Conservation (phyloP, 2,888 invertebrate species). For the Drosophila pseudotalamancana region DNA sequence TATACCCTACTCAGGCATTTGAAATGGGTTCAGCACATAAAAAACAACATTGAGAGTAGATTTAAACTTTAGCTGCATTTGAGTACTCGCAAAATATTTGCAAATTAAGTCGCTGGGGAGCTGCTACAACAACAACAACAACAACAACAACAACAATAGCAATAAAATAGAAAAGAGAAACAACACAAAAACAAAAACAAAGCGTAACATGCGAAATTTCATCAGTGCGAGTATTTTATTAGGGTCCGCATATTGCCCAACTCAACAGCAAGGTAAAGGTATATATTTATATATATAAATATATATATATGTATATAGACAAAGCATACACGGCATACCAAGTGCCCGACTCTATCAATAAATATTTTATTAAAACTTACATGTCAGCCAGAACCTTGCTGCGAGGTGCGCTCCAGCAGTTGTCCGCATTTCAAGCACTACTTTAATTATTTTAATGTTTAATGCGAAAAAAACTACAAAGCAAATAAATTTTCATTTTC, state of each 20-base stretch:
- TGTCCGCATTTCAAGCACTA: not conserved
- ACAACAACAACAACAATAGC: too few species aligned
- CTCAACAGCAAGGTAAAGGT: not conserved
- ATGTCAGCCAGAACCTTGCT: constrained; percentile 16
- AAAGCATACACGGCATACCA: not conserved
- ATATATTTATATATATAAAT: not conserved
- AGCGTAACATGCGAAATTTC: constrained; percentile 20
- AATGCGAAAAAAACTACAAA: too few species aligned
- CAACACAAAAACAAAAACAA: not conserved
- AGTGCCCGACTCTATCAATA: constrained; percentile 20
- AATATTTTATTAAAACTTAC: constrained; percentile 39
- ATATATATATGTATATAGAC: not conserved
- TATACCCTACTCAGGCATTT: too few species aligned
- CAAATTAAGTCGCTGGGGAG: constrained; percentile 73
- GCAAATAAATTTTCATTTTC: not conserved
- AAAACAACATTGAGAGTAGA: constrained; percentile 14
- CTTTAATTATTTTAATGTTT: not conserved
- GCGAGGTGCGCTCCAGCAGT: constrained; percentile 42
- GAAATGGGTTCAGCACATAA: too few species aligned
- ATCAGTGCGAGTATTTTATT: constrained; percentile 37
- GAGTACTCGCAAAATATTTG: constrained; percentile 64
- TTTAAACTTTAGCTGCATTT: constrained; percentile 29
- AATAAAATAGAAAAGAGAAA: not conserved
- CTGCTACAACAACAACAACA: too few species aligned
- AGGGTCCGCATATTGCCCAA: constrained; percentile 10